phyloP scores from a whole-genome alignment of 37 sponge, comb jelly and placozoan species.

The Tethya wilhelma region DNA sequence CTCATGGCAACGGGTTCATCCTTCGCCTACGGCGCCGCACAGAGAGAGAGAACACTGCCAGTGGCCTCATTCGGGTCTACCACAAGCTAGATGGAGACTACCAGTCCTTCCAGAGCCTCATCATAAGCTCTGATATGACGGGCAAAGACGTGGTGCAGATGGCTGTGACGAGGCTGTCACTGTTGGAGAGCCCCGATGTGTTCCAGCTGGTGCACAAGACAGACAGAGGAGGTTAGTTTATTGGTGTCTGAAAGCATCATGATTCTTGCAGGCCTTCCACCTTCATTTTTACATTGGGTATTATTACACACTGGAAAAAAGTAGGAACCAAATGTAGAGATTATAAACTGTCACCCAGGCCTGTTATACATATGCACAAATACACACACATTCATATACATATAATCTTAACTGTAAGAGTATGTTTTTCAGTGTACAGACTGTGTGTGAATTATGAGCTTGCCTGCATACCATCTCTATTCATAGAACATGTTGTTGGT shows the following conservation, averaged over 20 bases:
- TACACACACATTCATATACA: not conserved
- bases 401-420: not conserved
- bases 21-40: no score
- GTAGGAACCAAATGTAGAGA: not conserved
- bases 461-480: no score
- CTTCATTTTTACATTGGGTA: no score
- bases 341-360: not conserved
- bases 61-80: conserved; percentile 60
- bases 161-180: conserved; percentile 6
- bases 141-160: conserved; percentile 30
- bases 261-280: no score
- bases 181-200: not conserved
- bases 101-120: conserved; percentile 56
- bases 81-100: conserved; percentile 17
- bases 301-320: no score
- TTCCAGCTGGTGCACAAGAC: conserved; percentile 33
- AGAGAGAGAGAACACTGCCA: conserved; percentile 7
- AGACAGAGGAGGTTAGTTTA: conserved; percentile 23
- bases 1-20: conserved; percentile 4
- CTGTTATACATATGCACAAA: not conserved
- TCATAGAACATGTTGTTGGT: conserved; percentile 3
- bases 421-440: conserved; percentile 26
- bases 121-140: conserved; percentile 43
- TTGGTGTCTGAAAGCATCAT: no score
- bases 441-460: no score